Percentiles rank a stretch among this genome's conserved stretches.
Conservation (phyloP, 2,797 vertebrate species). For the Sphenodon punctatus region DNA sequence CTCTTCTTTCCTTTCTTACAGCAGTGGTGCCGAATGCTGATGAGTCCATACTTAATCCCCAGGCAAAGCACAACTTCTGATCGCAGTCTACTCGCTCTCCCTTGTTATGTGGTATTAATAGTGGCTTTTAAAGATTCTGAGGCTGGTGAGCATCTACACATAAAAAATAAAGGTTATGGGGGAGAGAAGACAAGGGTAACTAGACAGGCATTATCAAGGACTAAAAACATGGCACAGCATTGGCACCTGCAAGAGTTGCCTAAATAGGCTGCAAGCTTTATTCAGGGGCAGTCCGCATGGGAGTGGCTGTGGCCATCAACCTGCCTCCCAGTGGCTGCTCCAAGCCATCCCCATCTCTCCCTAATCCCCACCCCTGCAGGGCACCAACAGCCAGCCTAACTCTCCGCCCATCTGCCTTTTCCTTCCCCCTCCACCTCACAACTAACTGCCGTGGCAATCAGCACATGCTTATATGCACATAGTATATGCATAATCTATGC, state of each 20-base stretch:
- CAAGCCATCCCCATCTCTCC: no score
- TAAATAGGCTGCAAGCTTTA: neutral
- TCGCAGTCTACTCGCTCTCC: constrained; percentile 9
- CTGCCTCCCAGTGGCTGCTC: no score
- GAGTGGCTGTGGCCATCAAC: no score
- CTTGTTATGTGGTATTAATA: neutral
- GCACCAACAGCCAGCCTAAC: no score
- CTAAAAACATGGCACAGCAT: neutral
- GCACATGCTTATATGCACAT: no score
- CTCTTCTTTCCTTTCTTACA: constrained; percentile 4
- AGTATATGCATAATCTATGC: no score
- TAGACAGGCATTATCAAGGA: constrained; percentile 1
- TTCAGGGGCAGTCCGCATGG: neutral
- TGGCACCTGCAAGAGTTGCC: neutral
- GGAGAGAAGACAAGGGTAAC: neutral
- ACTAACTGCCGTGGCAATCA: no score
- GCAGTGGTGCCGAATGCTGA: constrained; percentile 47
- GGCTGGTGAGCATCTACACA: neutral
- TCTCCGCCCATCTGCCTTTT: no score
- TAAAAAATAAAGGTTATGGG: constrained; percentile 24
- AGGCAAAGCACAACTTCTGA: constrained; percentile 34
- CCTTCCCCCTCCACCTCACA: no score
- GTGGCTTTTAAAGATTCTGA: constrained; percentile 6
- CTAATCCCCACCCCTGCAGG: no score
- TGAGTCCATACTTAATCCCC: constrained; percentile 39